Evolutionary conservation across 2,888 invertebrate genomes (phyloP).

Genomic region (Conomelus anceps): DNA sequence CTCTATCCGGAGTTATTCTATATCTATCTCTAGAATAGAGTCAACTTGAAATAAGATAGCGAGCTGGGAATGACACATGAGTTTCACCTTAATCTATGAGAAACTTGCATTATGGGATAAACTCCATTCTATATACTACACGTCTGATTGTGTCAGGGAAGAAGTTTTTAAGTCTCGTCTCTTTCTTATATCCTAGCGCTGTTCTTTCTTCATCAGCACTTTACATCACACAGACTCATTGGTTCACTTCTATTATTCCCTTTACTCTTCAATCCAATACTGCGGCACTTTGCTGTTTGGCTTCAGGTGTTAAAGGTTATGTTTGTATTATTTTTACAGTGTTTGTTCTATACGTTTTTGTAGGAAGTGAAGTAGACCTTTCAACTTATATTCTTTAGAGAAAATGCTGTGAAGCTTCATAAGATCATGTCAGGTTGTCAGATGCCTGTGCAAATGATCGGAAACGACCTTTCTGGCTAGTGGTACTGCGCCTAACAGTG

Average conservation of each 20-base stretch:
- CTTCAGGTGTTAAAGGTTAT: no score
- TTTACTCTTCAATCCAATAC: background rate
- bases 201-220: no score
- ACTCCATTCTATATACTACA: background rate
- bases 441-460: no score
- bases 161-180: background rate
- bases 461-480: no score
- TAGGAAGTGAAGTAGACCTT: no score
- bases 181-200: background rate
- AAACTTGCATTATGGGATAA: background rate
- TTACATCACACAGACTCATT: background rate
- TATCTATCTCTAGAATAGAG: background rate
- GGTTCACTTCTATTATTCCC: background rate
- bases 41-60: background rate
- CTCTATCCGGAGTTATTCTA: background rate
- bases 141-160: background rate
- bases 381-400: no score
- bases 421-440: no score
- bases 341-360: no score
- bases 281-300: no score
- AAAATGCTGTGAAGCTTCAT: no score
- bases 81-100: background rate
- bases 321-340: no score
- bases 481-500: no score
- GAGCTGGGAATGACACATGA: background rate